phyloP scores from a whole-genome alignment of 2,113 vertebrate species.

The Gymnobelideus leadbeateri region DNA sequence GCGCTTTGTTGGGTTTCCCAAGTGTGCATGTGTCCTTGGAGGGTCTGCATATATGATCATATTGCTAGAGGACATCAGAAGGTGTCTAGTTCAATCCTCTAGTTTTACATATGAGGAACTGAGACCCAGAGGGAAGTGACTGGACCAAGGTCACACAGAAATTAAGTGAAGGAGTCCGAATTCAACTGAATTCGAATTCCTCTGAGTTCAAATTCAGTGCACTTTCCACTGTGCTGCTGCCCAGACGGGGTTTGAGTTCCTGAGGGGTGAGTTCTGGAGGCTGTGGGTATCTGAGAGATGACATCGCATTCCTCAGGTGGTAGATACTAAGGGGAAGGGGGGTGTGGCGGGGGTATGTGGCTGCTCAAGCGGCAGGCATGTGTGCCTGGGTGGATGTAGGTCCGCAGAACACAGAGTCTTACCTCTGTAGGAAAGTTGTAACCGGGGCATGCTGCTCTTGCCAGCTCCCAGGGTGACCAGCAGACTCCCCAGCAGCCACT shows the following conservation, averaged over 20 bases:
- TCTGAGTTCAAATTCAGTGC: background rate
- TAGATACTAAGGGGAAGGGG: background rate
- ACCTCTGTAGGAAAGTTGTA: conserved; percentile 84
- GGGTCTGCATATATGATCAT: too few relatives aligned
- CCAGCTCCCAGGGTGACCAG: conserved; percentile 39
- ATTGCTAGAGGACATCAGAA: background rate
- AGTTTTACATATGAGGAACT: background rate
- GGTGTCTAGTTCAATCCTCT: background rate
- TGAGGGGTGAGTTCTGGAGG: background rate
- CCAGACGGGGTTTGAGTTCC: background rate
- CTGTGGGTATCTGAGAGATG: background rate
- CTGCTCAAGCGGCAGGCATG: background rate
- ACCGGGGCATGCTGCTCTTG: conserved; percentile 76
- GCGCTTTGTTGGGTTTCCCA: background rate
- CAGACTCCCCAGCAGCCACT: conserved; percentile 75
- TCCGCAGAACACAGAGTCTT: conserved; percentile 24
- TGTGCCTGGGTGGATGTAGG: background rate
- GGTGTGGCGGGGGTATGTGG: background rate
- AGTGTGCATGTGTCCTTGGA: background rate
- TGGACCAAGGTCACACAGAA: background rate
- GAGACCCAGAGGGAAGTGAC: background rate
- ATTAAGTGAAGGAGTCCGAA: too few relatives aligned
- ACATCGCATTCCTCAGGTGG: background rate
- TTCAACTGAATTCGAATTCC: too few relatives aligned
- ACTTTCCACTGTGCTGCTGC: background rate